Evolutionary conservation across 92 coral and sea anemone genomes (phyloP), one percentile per base, ranked within the genome.

Genomic region (Phenganax marumi): DNA sequence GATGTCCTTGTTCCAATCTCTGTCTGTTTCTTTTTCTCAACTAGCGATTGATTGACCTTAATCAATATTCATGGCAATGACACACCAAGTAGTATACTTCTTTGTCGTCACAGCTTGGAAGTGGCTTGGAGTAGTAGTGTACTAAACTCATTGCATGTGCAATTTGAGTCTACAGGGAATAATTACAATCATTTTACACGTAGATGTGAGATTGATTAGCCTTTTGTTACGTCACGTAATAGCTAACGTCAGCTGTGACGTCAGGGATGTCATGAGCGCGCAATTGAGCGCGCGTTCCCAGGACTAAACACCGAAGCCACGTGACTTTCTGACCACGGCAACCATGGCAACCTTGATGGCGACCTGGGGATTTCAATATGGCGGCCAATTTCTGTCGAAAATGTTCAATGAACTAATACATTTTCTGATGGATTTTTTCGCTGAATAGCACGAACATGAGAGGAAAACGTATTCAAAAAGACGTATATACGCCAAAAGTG

Each of bases 121-220:
- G 69, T 43, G 43, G 43, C n/a, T 82, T 8, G 73, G 73, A 55
- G 7, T 87, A 85, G 68, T 90, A 90, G 84, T 85, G 91, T 50
- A 90, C 86, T 39, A 89, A 56, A 63, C 63, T 86, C 56, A 81
- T 49, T 25, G 84, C 75, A 47, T 81, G 81, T 3, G 81, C 78
- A 33, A 66, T 54, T 78, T 89, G 91, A 7, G 71, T 48, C 91
- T 89, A 66, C 14, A 24, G 21, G 61, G 39, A 76, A 72, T 6
- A 10, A 21, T 33, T 5, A 33, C 43, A 33, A 33, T 33, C 43
- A 33, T 33, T 33, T 33, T 33, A 1, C 43, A 33, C 43, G 43
- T 33, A 33, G 81, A 5, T 2, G 24, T 17, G 68, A 8, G 10
- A n/a, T 25, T 22, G 50, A 48, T 26, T 51, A 65, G 48, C 12